Evolutionary conservation across 2,113 vertebrate genomes (phyloP), one percentile per base, ranked within the genome.

Genomic region (Formicarius rufipectus): DNA sequence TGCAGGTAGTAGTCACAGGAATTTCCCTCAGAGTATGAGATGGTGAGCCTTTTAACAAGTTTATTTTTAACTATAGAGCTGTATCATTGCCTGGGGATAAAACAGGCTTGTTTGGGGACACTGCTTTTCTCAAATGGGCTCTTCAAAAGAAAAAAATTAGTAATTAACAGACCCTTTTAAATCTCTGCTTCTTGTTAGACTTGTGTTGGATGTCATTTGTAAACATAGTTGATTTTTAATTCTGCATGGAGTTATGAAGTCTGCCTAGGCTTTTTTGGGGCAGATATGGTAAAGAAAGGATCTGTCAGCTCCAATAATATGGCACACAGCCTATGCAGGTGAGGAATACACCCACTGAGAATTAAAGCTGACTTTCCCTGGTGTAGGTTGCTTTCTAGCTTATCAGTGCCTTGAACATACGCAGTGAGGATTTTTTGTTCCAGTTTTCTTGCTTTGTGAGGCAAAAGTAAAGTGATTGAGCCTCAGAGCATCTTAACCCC

Each of bases 21-120:
- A 96, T 90, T 63, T 93, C 79, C 60, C 2, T 1, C 17, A 10
- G 50, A 62, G 42, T 19, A 0, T 4, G 31, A 40, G 49, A 75
- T 9, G 6, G 35, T 50, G n/a, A 90, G 24, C 42, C 21, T 74
- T 80, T 86, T 74, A 79, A 53, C 68, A 37, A 12, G 67, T 55
- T 85, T 85, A 59, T 90, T 92, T 96, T 86, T 88, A 93, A 52
- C 59, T 42, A 50, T 67, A 67, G 52, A 81, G 60, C 69, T 84
- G 14, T 40, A 67, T 86, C 56, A n/a, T 80, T 77, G 78, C 68
- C 88, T 59, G 40, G 64, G 72, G 93, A 90, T 52, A 59, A 45
- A 31, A 25, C 4, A 40, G 75, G 25, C 49, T 85, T 40, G 40
- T 76, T 55, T 79, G 67, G 72, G 68, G 60, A 35, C 14, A 37